Evolutionary conservation across 1,140 invertebrate species (phyloP), one percentile per base, ranked within the genome.

Genomic region (Pentalonia nigronervosa): DNA sequence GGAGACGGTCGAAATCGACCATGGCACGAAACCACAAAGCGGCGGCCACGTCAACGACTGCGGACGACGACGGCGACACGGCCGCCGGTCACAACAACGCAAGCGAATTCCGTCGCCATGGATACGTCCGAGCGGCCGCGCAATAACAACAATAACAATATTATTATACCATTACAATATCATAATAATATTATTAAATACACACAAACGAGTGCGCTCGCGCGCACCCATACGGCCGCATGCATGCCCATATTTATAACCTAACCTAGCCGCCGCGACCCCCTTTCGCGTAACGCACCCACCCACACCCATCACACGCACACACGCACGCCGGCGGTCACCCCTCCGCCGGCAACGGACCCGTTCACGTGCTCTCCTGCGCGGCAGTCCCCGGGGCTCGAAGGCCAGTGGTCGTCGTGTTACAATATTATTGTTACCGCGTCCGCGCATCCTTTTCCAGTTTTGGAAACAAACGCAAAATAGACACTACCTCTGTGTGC

Each of bases 51-150:
- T 20, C n/a, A n/a, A 4, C 20, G 34, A 21, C 76, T 7, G 17
- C 67, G 6, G n/a, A 60, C 56, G 34, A 25, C 45, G 47, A 48
- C 84, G 30, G 34, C 86, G 48, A 56, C 34, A 34, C 88, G 87
- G 88, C 36, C 50, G 88, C n/a, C 88, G 34, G 86, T 34, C 60
- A 90, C 60, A 90, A 90, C 56, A 60, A 90, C 60, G 34, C 86
- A 11, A 25, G 45, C 11, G 30, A n/a, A n/a, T 50, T 30, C 47
- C 86, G 41, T 86, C 86, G 86, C 23, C 17, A 76, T 76, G 60
- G 60, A 76, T 76, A 76, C 60, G 60, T 76, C 60, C 60, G 60
- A 67, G 60, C n/a, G 60, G 50, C 9, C 50, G 53, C 88, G 50
- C 50, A 45, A 76, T 30, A 76, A 76, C n/a, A 76, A n/a, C n/a